A percentile compares a stretch with the other conserved stretches of the same genome.
phyloP scores from a whole-genome alignment of 2,888 invertebrate genomes.

The Gasteruption jaculator region DNA sequence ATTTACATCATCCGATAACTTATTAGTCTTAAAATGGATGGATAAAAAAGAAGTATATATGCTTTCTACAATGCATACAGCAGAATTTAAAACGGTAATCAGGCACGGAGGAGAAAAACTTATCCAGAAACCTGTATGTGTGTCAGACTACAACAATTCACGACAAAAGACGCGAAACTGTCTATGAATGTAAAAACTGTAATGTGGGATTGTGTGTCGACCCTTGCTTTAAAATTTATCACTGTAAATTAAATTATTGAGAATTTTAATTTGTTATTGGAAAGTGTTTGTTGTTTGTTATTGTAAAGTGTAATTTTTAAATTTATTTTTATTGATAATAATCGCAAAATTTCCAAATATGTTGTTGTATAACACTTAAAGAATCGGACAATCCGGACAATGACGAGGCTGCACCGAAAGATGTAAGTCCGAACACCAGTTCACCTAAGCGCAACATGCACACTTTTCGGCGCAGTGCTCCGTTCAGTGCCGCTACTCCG shows the following conservation, averaged over 20 bases:
- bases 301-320: constrained; percentile 5
- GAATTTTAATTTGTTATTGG: too few species aligned
- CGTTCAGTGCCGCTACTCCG: constrained; percentile 14
- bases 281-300: too few species aligned
- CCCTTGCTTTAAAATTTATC: too few species aligned
- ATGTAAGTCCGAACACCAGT: constrained; percentile 16
- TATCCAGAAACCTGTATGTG: background rate
- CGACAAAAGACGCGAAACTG: background rate
- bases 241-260: too few species aligned
- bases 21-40: constrained; percentile 6
- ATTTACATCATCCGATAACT: too few species aligned
- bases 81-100: background rate
- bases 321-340: constrained; percentile 16
- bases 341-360: constrained; percentile 14
- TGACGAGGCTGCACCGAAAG: constrained; percentile 14
- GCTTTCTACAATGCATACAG: background rate
- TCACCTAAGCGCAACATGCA: constrained; percentile 18
- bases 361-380: constrained; percentile 19
- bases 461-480: constrained; percentile 16
- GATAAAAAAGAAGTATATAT: background rate
- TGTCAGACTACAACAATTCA: background rate
- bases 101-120: background rate
- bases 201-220: too few species aligned
- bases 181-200: too few species aligned
- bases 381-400: constrained; percentile 16